Conservation (phyloP, 2,113 vertebrate species). For the Heterocephalus glaber region DNA sequence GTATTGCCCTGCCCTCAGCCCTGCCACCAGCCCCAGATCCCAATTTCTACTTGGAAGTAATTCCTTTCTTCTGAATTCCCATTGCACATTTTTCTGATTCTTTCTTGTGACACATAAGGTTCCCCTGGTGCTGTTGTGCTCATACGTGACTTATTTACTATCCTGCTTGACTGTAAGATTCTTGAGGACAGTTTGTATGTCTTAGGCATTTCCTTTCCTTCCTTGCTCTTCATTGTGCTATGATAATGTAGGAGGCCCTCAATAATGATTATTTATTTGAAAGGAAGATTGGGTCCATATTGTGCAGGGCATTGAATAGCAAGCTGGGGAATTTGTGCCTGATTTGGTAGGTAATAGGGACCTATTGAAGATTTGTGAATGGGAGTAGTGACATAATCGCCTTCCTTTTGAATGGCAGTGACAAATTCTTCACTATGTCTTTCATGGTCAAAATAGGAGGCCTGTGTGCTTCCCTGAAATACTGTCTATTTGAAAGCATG, state of each 20-base stretch:
- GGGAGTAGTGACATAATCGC: slow-evolving; percentile 66
- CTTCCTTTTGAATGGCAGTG: slow-evolving; percentile 67
- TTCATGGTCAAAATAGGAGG: slow-evolving; percentile 61
- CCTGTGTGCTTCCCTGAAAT: slow-evolving; percentile 59
- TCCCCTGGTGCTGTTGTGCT: neutral
- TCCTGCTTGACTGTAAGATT: slow-evolving; percentile 52
- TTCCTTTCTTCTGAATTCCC: neutral
- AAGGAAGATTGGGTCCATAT: slow-evolving; percentile 56
- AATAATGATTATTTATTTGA: slow-evolving; percentile 56
- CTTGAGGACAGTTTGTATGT: slow-evolving; percentile 50
- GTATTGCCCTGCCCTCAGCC: neutral
- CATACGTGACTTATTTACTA: slow-evolving; percentile 6
- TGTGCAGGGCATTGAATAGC: slow-evolving; percentile 66
- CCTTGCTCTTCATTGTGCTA: neutral
- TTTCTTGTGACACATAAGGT: neutral
- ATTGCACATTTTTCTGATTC: neutral
- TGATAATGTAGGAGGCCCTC: slow-evolving; percentile 26
- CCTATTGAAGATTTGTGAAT: slow-evolving; percentile 72
- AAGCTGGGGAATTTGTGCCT: slow-evolving; percentile 66
- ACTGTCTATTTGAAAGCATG: slow-evolving; percentile 60
- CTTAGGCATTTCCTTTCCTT: neutral
- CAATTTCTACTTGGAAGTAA: neutral
- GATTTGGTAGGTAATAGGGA: slow-evolving; percentile 71
- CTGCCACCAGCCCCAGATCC: neutral
- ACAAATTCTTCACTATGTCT: slow-evolving; percentile 37